A percentile compares a stretch with the other conserved stretches of the same genome.
Evolutionary conservation across 2,113 vertebrate genomes (phyloP).

Genomic region (Mesocricetus auratus): DNA sequence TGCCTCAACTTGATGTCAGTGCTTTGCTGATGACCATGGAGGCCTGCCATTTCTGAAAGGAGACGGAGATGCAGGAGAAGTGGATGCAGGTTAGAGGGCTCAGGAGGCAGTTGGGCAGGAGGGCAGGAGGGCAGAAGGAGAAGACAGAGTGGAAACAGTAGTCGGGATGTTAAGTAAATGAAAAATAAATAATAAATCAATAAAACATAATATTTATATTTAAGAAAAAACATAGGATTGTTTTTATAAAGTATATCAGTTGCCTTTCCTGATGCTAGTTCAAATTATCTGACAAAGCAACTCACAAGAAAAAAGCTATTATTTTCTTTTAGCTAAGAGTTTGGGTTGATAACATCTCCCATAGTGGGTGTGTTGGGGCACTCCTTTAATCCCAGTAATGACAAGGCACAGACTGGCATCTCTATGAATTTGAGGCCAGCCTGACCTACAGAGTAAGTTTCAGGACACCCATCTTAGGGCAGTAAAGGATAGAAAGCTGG

Average conservation of each 20-base stretch:
- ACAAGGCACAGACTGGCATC: too few relatives aligned
- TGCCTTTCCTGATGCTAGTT: not conserved
- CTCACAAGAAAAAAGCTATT: not conserved
- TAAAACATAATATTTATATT: too few relatives aligned
- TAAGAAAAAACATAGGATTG: too few relatives aligned
- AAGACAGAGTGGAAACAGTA: too few relatives aligned
- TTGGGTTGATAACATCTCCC: not conserved
- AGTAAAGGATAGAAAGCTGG: not conserved
- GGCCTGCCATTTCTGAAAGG: too few relatives aligned
- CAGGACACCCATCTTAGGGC: not conserved
- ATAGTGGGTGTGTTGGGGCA: not conserved
- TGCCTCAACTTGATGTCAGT: too few relatives aligned
- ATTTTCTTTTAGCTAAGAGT: not conserved
- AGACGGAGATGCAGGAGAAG: too few relatives aligned
- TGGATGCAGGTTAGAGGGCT: too few relatives aligned
- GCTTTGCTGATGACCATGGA: too few relatives aligned
- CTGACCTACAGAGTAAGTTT: not conserved
- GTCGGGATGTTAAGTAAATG: too few relatives aligned
- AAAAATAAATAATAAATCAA: too few relatives aligned
- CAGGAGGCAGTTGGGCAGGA: too few relatives aligned
- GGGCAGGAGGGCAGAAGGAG: accelerated
- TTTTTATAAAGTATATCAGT: not conserved
- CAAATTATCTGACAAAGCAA: not conserved
- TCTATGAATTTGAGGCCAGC: not conserved
- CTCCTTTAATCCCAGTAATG: not conserved